Base-by-base conservation (phyloP, 2,888 invertebrate species). In the Nomada fabriciana region DNA sequence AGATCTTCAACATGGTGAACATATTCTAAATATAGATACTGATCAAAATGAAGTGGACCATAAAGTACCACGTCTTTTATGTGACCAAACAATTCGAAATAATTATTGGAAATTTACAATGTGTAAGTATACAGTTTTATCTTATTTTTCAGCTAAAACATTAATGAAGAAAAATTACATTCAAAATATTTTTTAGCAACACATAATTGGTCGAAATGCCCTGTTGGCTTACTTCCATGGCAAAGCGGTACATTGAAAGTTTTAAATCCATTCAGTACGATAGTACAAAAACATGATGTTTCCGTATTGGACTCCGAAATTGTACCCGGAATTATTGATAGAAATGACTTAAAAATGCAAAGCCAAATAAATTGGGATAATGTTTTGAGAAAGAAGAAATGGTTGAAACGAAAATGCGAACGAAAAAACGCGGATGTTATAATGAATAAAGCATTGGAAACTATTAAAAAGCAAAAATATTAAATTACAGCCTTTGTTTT, bases 161-260 rank as follows among this genome's bases (percentile, higher is more conserved):
- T 69, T 25, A 18, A 60, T 0, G 1, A 67, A 57, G 50, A 9
- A 23, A 63, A n/a, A 55, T 74, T 1, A 72, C 15, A 15, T n/a
- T n/a, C 9, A 52, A 25, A 52, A 55, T 43, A 18, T 50, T 90
- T 94, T 78, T 80, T 78, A 88, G 91, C 89, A 64, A 83, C 89
- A 71, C 71, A 90, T 72, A 89, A 93, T 76, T 96, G 95, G 95
- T 87, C 91, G 42, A 85, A 85, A 57, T 95, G 94, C 88, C 95
- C 95, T 18, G 94, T 95, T 88, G 96, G 96, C 25, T 86, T 94
- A 79, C 83, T 95, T 42, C 95, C 95, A 13, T 94, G 94, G 94
- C 94, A 95, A 83, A 76, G 89, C 1, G 89, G 91, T 81, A 81
- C 88, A 3, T 60, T 88, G 82, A 88, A 91, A 20, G 75, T 82